phyloP scores from a whole-genome alignment of 2,888 invertebrate genomes.

The Myopa testacea region DNA sequence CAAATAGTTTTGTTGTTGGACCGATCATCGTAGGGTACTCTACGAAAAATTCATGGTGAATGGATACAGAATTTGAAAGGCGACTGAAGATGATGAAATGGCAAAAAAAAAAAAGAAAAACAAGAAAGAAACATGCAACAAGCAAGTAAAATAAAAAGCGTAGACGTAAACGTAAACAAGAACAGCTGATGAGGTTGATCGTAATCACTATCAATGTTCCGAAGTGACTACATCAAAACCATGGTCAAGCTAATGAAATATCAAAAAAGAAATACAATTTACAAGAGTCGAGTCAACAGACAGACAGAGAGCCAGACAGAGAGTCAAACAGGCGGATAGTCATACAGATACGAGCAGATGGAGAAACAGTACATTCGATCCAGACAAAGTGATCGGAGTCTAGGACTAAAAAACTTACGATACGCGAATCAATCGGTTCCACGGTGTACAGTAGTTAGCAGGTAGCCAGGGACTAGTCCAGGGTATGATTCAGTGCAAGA shows the following conservation, averaged over 20 bases:
- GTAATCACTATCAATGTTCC: not conserved
- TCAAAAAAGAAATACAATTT: slow-evolving; percentile 3
- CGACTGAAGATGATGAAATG: too few relatives aligned
- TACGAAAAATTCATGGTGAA: too few relatives aligned
- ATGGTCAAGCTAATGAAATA: slow-evolving; percentile 1
- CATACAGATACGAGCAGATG: not conserved
- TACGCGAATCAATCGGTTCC: not conserved
- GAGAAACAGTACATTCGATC: not conserved
- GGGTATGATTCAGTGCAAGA: too few relatives aligned
- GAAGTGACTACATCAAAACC: not conserved
- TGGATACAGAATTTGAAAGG: too few relatives aligned
- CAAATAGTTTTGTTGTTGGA: too few relatives aligned
- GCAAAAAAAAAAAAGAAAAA: too few relatives aligned
- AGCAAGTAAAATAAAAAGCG: not conserved
- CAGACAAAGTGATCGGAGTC: not conserved
- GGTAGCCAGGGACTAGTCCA: too few relatives aligned
- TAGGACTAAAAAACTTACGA: not conserved
- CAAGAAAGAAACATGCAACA: not conserved
- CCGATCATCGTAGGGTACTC: too few relatives aligned
- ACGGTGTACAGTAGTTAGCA: too few relatives aligned
- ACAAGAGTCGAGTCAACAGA: slow-evolving; percentile 27
- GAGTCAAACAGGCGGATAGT: not conserved
- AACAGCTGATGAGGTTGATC: not conserved
- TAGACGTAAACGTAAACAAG: not conserved
- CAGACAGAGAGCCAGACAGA: slow-evolving; percentile 7